Evolutionary conservation across 2,888 invertebrate genomes (phyloP).

Genomic region (Tinea trinotella): DNA sequence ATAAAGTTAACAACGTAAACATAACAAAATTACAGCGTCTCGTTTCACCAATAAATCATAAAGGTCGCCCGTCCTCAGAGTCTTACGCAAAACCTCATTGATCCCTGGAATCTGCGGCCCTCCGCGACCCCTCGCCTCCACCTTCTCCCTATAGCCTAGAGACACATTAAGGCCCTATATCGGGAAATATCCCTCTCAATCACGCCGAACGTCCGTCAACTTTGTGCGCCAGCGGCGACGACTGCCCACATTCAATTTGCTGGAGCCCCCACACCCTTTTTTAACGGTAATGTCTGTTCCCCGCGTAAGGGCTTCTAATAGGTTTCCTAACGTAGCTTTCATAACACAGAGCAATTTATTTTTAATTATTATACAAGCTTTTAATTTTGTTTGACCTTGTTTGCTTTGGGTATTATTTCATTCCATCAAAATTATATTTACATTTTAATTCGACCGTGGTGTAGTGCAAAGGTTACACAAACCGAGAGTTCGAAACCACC

Average conservation of each 20-base stretch:
- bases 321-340: too few relatives aligned
- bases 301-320: neutral
- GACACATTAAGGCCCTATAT: conserved; percentile 55
- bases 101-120: conserved; percentile 24
- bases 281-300: neutral
- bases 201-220: conserved; percentile 59
- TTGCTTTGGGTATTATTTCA: too few relatives aligned
- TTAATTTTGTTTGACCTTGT: too few relatives aligned
- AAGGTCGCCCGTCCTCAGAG: conserved; percentile 25
- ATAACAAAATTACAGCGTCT: conserved; percentile 1
- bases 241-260: conserved; percentile 13
- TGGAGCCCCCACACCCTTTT: neutral
- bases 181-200: conserved; percentile 48
- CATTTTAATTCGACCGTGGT: too few relatives aligned
- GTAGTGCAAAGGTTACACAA: too few relatives aligned
- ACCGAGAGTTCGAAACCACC: too few relatives aligned
- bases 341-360: neutral
- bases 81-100: conserved; percentile 39
- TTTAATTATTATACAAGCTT: neutral
- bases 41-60: conserved; percentile 13
- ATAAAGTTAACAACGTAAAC: too few relatives aligned
- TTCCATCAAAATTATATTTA: too few relatives aligned
- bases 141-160: conserved; percentile 33
- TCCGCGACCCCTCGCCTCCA: conserved; percentile 18
- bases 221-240: conserved; percentile 39